Conservation (phyloP, 2,888 invertebrate genomes). For the Leucania comma region DNA sequence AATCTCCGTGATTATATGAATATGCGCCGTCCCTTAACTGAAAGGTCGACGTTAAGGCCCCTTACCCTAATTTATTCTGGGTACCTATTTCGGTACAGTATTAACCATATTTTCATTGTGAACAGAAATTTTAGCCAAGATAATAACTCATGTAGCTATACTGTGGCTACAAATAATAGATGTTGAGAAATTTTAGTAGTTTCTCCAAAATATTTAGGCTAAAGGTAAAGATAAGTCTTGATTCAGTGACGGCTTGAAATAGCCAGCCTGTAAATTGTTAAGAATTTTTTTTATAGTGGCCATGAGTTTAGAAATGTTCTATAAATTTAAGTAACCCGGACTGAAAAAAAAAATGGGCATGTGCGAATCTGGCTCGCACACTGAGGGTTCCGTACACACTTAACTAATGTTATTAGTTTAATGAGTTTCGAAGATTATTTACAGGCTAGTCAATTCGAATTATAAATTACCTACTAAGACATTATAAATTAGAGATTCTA, state of each 20-base stretch:
- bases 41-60: conserved; percentile 65
- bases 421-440: no score
- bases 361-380: no score
- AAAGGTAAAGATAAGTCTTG: background rate
- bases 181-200: conserved; percentile 35
- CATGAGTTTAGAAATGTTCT: background rate
- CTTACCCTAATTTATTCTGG: conserved; percentile 69
- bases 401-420: no score
- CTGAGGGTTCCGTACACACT: no score
- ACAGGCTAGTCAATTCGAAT: no score
- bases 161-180: conserved; percentile 44
- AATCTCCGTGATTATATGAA: conserved; percentile 74
- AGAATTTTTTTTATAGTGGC: background rate
- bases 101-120: conserved; percentile 65
- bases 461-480: no score
- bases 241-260: background rate
- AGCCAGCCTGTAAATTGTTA: no score
- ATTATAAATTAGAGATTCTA: no score
- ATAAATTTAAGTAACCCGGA: no score
- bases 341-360: no score
- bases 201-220: background rate
- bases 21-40: conserved; percentile 62
- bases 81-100: conserved; percentile 52
- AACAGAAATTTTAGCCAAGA: conserved; percentile 50
- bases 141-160: conserved; percentile 51